Percentiles rank a stretch among this genome's conserved stretches.
Conservation (phyloP, 1,140 invertebrate species). For the Oedothorax gibbosus region DNA sequence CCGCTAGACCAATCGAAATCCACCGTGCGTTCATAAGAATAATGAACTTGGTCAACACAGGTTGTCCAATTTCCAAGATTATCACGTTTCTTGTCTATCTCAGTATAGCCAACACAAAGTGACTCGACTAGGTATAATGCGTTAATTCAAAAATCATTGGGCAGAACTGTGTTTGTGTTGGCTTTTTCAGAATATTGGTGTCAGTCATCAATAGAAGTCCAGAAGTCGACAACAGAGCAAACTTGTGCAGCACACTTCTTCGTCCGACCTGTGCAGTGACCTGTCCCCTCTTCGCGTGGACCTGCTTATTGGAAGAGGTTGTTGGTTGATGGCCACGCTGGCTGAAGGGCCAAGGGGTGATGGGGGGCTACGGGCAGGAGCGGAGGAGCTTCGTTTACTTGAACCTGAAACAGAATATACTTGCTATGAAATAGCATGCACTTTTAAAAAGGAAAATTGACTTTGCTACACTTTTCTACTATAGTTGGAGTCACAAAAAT, state of each 20-base stretch:
- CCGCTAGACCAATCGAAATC: no score
- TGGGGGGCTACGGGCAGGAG: constrained; percentile 48
- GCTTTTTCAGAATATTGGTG: neutral
- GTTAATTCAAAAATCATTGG: no score
- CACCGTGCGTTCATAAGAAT: no score
- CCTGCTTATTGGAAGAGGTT: constrained; percentile 24
- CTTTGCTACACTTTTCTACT: no score
- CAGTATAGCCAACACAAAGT: no score
- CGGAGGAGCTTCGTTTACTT: constrained; percentile 51
- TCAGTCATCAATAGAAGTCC: constrained; percentile 52
- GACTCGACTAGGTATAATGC: neutral
- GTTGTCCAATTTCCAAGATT: no score
- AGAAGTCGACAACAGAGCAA: constrained; percentile 56
- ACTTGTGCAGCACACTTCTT: constrained; percentile 59
- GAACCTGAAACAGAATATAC: constrained; percentile 25
- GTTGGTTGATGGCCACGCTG: constrained; percentile 41
- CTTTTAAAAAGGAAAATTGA: no score
- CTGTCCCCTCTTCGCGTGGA: constrained; percentile 27
- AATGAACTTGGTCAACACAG: no score
- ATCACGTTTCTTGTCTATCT: neutral
- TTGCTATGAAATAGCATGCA: no score
- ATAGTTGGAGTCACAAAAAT: no score
- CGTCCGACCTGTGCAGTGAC: constrained; percentile 47
- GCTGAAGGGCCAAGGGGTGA: constrained; percentile 42
- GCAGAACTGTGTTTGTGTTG: neutral